Base-by-base conservation (phyloP, 2,113 vertebrate species). In the Corvus hawaiiensis region DNA sequence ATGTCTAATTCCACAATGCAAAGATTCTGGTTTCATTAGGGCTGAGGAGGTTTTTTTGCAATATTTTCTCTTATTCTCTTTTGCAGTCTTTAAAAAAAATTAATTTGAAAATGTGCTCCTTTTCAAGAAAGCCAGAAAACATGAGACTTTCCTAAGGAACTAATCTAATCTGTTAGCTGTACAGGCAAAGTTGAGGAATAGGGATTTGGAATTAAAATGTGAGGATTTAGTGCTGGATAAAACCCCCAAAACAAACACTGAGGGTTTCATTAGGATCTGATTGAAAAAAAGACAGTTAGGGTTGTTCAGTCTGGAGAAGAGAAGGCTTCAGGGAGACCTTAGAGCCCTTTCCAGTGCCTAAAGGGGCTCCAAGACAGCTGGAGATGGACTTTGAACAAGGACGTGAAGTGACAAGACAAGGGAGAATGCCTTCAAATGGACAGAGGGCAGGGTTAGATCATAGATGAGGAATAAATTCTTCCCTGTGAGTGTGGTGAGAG, bases 11-110 rank as follows among this genome's bases (percentile, higher is more conserved):
- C 32, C 16, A 77, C 20, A 52, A 1, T 16, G 8, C 32, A 19
- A 66, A 68, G 30, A 46, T 67, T 74, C 26, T 61, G 16, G 3
- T 44, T 87, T 68, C 41, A 10, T 56, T 83, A 48, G 9, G 6
- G 1, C 11, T 24, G 14, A 30, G 0, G 1, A 3, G 10, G 22
- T 6, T 35, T 59, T 37, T 43, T 39, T 11, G 9, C 17, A 63
- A 1, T 68, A 10, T 46, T 20, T 71, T 69, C 8, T 46, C 16
- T 16, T 32, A 23, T 20, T 87, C 67, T 74, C 5, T 78, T 71
- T 75, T 83, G 1, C 27, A 58, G 3, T 4, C 7, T 43, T 62
- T 71, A 52, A 71, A 30, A 77, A 61, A 41, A 48, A 56, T 7
- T 43, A 6, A 67, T 19, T 52, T 46, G 7, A 64, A 88, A 74